These are phyloP conservation scores for Nesoenas mayeri DNA, from an alignment of 2,113 vertebrate genomes.

Conservation along the genomic window DNA sequence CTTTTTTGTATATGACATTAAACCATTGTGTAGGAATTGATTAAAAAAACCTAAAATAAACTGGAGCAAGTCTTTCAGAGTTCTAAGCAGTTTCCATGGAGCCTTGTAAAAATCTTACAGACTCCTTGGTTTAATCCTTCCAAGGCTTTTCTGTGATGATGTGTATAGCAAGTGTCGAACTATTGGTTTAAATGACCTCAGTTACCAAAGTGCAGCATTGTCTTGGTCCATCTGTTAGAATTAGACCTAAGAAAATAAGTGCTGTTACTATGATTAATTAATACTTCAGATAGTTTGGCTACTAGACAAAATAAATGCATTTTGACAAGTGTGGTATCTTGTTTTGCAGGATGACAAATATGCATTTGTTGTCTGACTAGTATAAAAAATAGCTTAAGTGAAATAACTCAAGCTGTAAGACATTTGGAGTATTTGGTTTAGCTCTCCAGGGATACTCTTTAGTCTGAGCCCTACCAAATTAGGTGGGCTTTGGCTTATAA, in stretches of 20 bases:
- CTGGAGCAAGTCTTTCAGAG: background rate
- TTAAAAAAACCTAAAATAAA: background rate
- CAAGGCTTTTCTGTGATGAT: background rate
- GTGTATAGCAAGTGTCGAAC: background rate
- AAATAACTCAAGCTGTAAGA: background rate
- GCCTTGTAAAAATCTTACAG: background rate
- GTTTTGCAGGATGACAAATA: background rate
- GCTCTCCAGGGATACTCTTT: background rate
- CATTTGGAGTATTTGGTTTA: background rate
- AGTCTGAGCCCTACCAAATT: background rate
- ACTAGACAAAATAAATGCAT: background rate
- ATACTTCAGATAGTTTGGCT: background rate
- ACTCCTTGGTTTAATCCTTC: background rate
- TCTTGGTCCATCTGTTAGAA: background rate
- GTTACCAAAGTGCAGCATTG: background rate
- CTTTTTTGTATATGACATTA: background rate
- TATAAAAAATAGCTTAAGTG: background rate
- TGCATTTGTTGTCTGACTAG: background rate
- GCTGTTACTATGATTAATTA: background rate
- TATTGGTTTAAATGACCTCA: background rate
- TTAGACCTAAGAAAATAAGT: background rate
- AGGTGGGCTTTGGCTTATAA: background rate
- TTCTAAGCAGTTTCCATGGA: background rate
- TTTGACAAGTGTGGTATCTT: background rate
- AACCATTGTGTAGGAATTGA: background rate